phyloP scores from a whole-genome alignment of 2,113 vertebrate genomes.

The Crotalus horridus region DNA sequence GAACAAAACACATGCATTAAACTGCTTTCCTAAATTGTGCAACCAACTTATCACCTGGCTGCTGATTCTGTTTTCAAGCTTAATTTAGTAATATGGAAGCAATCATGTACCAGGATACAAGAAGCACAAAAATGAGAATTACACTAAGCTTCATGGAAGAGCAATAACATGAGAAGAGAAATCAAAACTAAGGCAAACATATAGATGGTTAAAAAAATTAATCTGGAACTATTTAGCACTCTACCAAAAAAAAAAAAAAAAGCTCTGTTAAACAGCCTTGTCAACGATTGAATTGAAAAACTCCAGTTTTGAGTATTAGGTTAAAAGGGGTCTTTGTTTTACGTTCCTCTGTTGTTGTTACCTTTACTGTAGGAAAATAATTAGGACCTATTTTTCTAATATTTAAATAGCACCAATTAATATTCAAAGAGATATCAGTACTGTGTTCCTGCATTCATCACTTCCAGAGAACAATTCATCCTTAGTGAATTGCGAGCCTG shows the following conservation, averaged over 20 bases:
- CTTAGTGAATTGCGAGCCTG: background rate
- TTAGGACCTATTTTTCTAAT: background rate
- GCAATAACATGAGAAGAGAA: background rate
- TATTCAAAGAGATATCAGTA: constrained; percentile 13
- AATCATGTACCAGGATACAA: constrained; percentile 14
- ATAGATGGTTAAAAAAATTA: background rate
- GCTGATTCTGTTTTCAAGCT: constrained; percentile 21
- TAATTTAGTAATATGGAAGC: constrained; percentile 36
- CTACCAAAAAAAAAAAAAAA: background rate
- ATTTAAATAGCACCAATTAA: background rate
- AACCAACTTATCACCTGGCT: constrained; percentile 9
- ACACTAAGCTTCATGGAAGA: background rate
- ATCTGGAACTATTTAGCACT: background rate
- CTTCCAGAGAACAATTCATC: background rate
- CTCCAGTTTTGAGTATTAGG: background rate
- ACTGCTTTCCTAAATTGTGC: constrained; percentile 10
- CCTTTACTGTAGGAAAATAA: background rate
- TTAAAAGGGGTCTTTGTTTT: background rate
- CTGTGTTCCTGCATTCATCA: constrained; percentile 11
- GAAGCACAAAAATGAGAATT: constrained; percentile 1
- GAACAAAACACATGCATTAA: background rate
- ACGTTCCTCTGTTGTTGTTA: background rate
- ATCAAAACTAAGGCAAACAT: background rate
- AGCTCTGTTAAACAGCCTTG: background rate
- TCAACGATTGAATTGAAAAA: background rate